These are phyloP conservation scores for Buathra laborator DNA, from an alignment of 2,888 invertebrate genomes.

Conservation along the genomic window DNA sequence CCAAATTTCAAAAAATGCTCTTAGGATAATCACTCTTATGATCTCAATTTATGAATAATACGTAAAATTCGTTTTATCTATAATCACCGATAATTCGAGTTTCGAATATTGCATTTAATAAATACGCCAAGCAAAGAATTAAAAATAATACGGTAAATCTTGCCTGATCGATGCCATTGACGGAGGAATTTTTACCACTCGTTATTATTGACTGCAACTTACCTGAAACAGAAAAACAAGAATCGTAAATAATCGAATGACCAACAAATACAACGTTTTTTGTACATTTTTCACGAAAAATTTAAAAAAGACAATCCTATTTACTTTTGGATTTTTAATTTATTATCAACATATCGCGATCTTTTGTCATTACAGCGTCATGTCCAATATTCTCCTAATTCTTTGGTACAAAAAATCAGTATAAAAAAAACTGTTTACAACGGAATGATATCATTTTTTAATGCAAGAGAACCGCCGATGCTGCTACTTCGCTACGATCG, in stretches of 20 bases:
- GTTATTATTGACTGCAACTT: constrained; percentile 59
- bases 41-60: too few species aligned
- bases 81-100: background rate
- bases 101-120: background rate
- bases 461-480: background rate
- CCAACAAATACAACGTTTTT: background rate
- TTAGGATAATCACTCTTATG: too few species aligned
- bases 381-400: too few species aligned
- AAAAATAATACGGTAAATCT: background rate
- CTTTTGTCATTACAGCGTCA: too few species aligned
- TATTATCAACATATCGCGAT: too few species aligned
- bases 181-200: background rate
- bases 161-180: background rate
- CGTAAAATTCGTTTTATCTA: background rate
- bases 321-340: too few species aligned
- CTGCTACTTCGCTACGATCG: background rate
- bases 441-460: background rate
- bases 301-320: background rate
- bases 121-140: background rate
- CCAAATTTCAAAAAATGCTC: too few species aligned
- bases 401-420: too few species aligned
- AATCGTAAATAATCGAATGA: constrained; percentile 38
- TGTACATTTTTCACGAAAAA: background rate
- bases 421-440: too few species aligned
- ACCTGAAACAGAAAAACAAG: constrained; percentile 74